Evolutionary conservation across 1,140 invertebrate species (phyloP), one percentile per base, ranked within the genome.

Genomic region (Wasmannia auropunctata): DNA sequence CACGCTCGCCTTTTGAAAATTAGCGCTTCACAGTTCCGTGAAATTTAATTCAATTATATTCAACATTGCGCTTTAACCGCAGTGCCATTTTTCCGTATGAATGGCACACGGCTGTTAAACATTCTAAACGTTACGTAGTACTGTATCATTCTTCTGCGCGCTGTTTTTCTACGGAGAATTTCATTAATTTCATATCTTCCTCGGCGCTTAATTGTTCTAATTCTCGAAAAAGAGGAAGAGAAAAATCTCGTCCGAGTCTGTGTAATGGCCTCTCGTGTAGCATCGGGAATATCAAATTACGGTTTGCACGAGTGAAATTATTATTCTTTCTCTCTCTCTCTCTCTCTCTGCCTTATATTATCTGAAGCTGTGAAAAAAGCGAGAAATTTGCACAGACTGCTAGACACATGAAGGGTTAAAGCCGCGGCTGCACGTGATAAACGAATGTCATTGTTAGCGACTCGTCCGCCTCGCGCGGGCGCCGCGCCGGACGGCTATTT

Each of bases 391-490:
- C 67, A 28, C 25, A 28, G 19, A 11, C 37, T 19, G 51, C 51
- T 46, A 46, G 79, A 74, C 79, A 72, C 25, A 6, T 83, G 40
- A 83, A 83, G 37, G 28, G 25, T 83, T 83, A 58, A 83, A 83
- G 67, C 51, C 79, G 49, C 11, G 67, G 51, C 25, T 81, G 65
- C 67, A 46, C 51, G 51, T 83, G 67, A 83, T 74, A 83, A 83
- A 83, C 79, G 67, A 83, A 83, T 51, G 67, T 83, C 79, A 72
- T 83, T 37, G 79, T 83, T 83, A 72, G 51, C 67, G 51, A 46
- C 65, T 81, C 11, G 34, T 70, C 31, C 54, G 22, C 25, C 34
- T 69, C 46, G 14, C 31, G 58, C 49, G 28, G 16, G 37, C 10
- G 19, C 22, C 31, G 37, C 10, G 19, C 22, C 31, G 37, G 40